phyloP scores from a whole-genome alignment of 2,888 invertebrate species.

The Myopa testacea region DNA sequence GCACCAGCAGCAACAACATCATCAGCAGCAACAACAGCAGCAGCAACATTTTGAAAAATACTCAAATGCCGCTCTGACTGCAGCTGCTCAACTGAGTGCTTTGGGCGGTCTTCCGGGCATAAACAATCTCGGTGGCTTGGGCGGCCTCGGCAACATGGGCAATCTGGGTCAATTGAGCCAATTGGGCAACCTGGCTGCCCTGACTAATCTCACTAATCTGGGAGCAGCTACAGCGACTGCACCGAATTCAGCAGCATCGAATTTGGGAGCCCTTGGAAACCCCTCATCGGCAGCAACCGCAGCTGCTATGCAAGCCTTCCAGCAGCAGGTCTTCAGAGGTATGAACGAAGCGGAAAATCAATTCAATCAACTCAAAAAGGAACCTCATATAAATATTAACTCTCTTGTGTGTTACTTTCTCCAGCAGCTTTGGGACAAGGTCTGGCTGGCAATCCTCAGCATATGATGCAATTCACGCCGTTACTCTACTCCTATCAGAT shows the following conservation, averaged over 20 bases:
- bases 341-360: constrained; percentile 42
- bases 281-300: constrained; percentile 70
- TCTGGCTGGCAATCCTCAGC: constrained; percentile 74
- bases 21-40: constrained; percentile 60
- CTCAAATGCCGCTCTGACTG: constrained; percentile 71
- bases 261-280: constrained; percentile 57
- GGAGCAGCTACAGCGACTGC: constrained; percentile 67
- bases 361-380: neutral
- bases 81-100: constrained; percentile 65
- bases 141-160: constrained; percentile 57
- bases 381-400: too few relatives aligned
- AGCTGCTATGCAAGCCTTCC: constrained; percentile 85
- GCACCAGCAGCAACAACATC: constrained; percentile 58
- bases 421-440: constrained; percentile 64
- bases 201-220: constrained; percentile 61
- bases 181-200: constrained; percentile 62
- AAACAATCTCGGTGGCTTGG: constrained; percentile 62
- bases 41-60: constrained; percentile 64
- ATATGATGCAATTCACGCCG: constrained; percentile 90
- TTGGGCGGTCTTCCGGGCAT: constrained; percentile 64
- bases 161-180: constrained; percentile 64
- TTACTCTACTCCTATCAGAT: constrained; percentile 90
- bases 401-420: neutral
- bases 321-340: constrained; percentile 87
- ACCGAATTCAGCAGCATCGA: constrained; percentile 69